Evolutionary conservation across 2,888 invertebrate genomes (phyloP).

Genomic region (Athrips mouffetella): DNA sequence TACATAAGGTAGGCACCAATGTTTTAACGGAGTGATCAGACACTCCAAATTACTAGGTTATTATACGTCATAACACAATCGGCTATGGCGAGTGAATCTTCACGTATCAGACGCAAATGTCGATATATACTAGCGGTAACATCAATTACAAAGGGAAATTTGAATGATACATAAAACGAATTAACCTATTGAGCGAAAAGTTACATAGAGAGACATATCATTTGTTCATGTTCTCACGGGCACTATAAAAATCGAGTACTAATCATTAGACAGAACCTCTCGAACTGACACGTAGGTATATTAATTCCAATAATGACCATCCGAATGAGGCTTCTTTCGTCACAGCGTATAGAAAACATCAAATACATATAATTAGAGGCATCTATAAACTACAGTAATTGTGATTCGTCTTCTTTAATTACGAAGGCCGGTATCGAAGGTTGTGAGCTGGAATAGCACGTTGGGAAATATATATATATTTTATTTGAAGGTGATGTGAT

Average conservation of each 20-base stretch:
- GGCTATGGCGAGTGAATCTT: conserved; percentile 6
- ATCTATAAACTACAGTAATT: conserved; percentile 76
- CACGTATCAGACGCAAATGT: conserved; percentile 15
- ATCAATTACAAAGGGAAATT: conserved; percentile 50
- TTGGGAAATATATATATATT: conserved; percentile 47
- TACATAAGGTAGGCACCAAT: conserved; percentile 40
- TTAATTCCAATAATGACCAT: conserved; percentile 76
- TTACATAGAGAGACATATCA: conserved; percentile 61
- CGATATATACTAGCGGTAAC: conserved; percentile 42
- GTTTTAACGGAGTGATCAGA: conserved; percentile 44
- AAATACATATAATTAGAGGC: conserved; percentile 74
- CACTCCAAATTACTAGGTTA: conserved; percentile 22
- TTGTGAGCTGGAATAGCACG: conserved; percentile 35
- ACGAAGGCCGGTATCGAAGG: conserved; percentile 64
- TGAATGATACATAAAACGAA: conserved; percentile 47
- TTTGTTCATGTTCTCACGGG: conserved; percentile 69
- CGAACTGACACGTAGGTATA: conserved; percentile 76
- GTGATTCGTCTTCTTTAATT: conserved; percentile 72
- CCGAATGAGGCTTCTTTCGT: conserved; percentile 69
- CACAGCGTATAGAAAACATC: conserved; percentile 75
- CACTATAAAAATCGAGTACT: conserved; percentile 64
- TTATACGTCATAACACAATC: conserved; percentile 14
- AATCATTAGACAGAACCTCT: conserved; percentile 67
- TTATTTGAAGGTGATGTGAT: conserved; percentile 36
- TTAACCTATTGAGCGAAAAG: conserved; percentile 56